A percentile compares a stretch with the other conserved stretches of the same genome.
Evolutionary conservation across 2,888 invertebrate genomes (phyloP).

Genomic region (Adela reaumurella): DNA sequence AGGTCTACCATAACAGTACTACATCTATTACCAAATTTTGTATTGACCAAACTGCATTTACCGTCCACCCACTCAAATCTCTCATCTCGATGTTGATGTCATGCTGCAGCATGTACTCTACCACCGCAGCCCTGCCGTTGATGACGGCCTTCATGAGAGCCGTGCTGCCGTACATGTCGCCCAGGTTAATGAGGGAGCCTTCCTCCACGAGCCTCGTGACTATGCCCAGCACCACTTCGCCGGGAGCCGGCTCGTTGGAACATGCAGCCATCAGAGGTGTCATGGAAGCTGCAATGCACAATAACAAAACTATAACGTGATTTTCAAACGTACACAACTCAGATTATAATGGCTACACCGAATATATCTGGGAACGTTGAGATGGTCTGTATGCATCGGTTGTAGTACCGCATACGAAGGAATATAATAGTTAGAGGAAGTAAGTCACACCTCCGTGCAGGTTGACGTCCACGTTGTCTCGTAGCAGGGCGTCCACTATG

Average conservation of each 20-base stretch:
- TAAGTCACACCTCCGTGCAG: constrained; percentile 42
- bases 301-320: background rate
- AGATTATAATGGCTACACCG: too few relatives aligned
- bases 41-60: constrained; percentile 24
- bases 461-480: constrained; percentile 58
- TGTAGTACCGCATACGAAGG: too few relatives aligned
- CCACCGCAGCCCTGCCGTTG: constrained; percentile 47
- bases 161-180: constrained; percentile 58
- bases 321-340: too few relatives aligned
- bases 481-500: constrained; percentile 48
- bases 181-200: constrained; percentile 49
- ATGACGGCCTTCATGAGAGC: constrained; percentile 62
- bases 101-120: constrained; percentile 48
- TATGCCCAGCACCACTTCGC: constrained; percentile 39
- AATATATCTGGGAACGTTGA: too few relatives aligned
- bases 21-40: too few relatives aligned
- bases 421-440: too few relatives aligned
- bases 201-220: constrained; percentile 47
- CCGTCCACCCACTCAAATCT: constrained; percentile 62
- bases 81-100: constrained; percentile 52
- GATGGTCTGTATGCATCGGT: too few relatives aligned
- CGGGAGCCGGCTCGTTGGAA: constrained; percentile 49
- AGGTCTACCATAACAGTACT: too few relatives aligned
- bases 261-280: constrained; percentile 63
- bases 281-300: constrained; percentile 49